Evolutionary conservation across 2,113 vertebrate genomes (phyloP).

Genomic region (Chlorodrepanis virens): DNA sequence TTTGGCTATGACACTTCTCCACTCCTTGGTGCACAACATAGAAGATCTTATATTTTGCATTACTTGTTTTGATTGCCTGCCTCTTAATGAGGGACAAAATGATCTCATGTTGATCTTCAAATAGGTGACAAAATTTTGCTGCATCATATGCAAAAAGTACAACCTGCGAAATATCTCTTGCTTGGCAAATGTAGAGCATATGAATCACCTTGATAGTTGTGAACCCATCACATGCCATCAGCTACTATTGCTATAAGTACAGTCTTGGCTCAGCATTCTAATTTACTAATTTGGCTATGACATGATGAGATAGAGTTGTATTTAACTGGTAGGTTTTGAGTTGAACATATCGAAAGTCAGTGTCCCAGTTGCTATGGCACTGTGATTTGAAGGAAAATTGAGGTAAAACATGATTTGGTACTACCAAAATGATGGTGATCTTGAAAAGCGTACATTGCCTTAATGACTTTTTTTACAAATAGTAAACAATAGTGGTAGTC

Average conservation of each 20-base stretch:
- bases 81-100: not conserved
- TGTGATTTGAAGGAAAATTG: not conserved
- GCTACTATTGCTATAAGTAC: not conserved
- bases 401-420: not conserved
- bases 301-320: not conserved
- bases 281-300: not conserved
- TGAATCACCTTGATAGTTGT: not conserved
- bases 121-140: not conserved
- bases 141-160: not conserved
- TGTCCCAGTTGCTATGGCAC: not conserved
- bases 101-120: not conserved
- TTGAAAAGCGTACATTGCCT: not conserved
- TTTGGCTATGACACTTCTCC: not conserved
- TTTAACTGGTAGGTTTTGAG: not conserved
- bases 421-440: not conserved
- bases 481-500: not conserved
- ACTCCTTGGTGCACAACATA: not conserved
- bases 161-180: not conserved
- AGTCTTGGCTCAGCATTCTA: not conserved
- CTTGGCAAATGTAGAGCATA: not conserved
- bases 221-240: not conserved
- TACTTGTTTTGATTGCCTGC: not conserved
- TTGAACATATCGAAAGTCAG: not conserved
- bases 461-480: not conserved
- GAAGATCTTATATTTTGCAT: not conserved